These are phyloP conservation scores for Rugalucina vietnamica DNA, from an alignment of 2,888 invertebrate genomes.

Conservation along the genomic window DNA sequence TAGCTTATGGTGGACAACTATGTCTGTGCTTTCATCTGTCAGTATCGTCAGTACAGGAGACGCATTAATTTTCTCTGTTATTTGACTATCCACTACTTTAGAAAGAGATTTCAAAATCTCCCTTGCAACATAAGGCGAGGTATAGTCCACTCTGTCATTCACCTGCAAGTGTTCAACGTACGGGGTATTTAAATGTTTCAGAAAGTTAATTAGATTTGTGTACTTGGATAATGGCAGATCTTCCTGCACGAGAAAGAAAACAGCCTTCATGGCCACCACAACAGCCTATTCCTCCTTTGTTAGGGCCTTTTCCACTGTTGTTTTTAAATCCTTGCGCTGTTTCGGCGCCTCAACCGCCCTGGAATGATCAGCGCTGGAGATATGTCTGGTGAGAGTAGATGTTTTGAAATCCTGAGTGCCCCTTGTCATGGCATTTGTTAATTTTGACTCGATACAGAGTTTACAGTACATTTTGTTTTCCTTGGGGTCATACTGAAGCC, in stretches of 20 bases:
- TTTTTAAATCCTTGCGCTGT: background rate
- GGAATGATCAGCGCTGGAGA: slow-evolving; percentile 3
- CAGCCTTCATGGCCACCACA: slow-evolving; percentile 17
- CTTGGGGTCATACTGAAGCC: background rate
- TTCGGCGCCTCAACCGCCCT: background rate
- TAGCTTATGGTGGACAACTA: slow-evolving; percentile 51
- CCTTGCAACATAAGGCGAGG: slow-evolving; percentile 24
- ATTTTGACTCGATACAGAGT: slow-evolving; percentile 1
- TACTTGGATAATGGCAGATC: slow-evolving; percentile 39
- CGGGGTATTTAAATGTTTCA: slow-evolving; percentile 24
- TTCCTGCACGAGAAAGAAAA: slow-evolving; percentile 48
- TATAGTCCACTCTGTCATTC: slow-evolving; percentile 22
- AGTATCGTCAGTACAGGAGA: slow-evolving; percentile 41
- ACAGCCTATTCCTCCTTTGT: slow-evolving; percentile 18
- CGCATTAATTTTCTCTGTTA: slow-evolving; percentile 25
- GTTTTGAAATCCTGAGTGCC: slow-evolving; percentile 35
- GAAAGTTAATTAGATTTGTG: slow-evolving; percentile 21
- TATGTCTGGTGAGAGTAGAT: slow-evolving; percentile 23
- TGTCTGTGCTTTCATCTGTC: slow-evolving; percentile 52
- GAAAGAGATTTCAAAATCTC: slow-evolving; percentile 34
- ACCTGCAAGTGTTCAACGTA: slow-evolving; percentile 18
- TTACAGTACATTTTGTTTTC: slow-evolving; percentile 12
- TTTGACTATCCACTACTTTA: slow-evolving; percentile 9
- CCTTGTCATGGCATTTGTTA: slow-evolving; percentile 5
- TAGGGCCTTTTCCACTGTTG: background rate